Conservation (phyloP, 2,797 vertebrate species). For the Channa striata region DNA sequence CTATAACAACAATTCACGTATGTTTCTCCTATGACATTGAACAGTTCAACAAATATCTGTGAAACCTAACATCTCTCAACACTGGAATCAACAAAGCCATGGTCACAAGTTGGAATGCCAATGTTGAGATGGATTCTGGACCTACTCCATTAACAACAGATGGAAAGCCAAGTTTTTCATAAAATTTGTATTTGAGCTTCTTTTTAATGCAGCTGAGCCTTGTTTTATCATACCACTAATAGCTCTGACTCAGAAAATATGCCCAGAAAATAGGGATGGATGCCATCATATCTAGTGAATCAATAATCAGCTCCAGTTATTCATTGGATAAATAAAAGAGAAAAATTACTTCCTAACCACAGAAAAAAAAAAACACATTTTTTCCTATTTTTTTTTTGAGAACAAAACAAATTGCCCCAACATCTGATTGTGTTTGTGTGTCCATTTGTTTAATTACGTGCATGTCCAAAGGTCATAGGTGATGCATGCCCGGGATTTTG, state of each 20-base stretch:
- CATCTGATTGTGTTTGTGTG: not conserved
- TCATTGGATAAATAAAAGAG: not conserved
- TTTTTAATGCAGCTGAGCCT: slow-evolving; percentile 37
- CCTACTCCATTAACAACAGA: slow-evolving; percentile 51
- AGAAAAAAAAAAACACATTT: not conserved
- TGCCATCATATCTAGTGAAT: slow-evolving; percentile 27
- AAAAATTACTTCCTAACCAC: not conserved
- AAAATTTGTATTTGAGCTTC: slow-evolving; percentile 43
- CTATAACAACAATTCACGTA: slow-evolving; percentile 36
- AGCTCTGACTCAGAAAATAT: slow-evolving; percentile 43
- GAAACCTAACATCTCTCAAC: slow-evolving; percentile 44
- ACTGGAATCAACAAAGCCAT: slow-evolving; percentile 30
- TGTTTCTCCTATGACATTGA: slow-evolving; percentile 58
- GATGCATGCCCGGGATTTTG: slow-evolving; percentile 53
- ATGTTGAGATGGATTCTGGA: slow-evolving; percentile 54
- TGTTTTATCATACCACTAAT: slow-evolving; percentile 37
- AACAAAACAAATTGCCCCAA: not conserved
- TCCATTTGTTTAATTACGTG: slow-evolving; percentile 12
- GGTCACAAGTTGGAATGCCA: slow-evolving; percentile 51
- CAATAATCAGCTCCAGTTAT: slow-evolving; percentile 7
- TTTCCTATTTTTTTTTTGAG: not conserved
- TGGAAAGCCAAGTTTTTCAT: slow-evolving; percentile 59
- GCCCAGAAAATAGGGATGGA: slow-evolving; percentile 34
- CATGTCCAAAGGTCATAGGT: slow-evolving; percentile 61
- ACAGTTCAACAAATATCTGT: slow-evolving; percentile 55